Base-by-base conservation (phyloP, 2,888 invertebrate species). In the Bombylius major region DNA sequence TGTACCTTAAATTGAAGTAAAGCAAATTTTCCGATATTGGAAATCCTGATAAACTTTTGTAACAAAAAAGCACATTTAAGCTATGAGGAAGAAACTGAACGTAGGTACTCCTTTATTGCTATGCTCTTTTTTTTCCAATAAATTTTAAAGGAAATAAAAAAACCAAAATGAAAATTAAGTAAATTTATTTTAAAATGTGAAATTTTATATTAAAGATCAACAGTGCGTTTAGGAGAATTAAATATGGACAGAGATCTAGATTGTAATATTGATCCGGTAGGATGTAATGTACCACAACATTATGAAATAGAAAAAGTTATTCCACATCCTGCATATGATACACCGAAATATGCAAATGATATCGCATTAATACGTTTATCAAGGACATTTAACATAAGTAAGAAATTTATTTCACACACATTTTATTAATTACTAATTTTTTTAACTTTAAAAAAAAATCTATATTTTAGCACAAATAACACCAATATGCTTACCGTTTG, bases 201-300 rank as follows among this genome's bases (percentile, higher is more conserved):
- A 23, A 23, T 23, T 3, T 23, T 23, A 23, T 23, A 23, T 23
- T 23, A 23, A 23, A 82, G 82, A 57, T 68, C 76, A 53, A 78
- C 79, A 39, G 79, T 83, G 12, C 77, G 84, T 39, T 70, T 86
- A 44, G 86, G 86, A 4, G 86, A 85, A 60, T 79, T 82, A 58
- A 72, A 79, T 64, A 58, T 75, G 44, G 66, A 62, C 49, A 72
- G 69, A n/a, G 71, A 70, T 57, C 67, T 63, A 23, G 78, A 79
- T 61, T 81, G 81, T 64, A 67, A 68, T 8, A 47, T 61, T 4
- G 55, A 65, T 53, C 55, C 62, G 5, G 53, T 61, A 52, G 61
- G 63, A 13, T 81, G 80, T 59, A 71, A 74, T 4, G 72, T 75
- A 5, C 76, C 77, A 45, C 79, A 80, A 65, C 78, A 81, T 64